Percentiles rank a stretch among this genome's conserved stretches.
Conservation (phyloP, 2,797 vertebrate genomes). For the Eospalax fontanierii region DNA sequence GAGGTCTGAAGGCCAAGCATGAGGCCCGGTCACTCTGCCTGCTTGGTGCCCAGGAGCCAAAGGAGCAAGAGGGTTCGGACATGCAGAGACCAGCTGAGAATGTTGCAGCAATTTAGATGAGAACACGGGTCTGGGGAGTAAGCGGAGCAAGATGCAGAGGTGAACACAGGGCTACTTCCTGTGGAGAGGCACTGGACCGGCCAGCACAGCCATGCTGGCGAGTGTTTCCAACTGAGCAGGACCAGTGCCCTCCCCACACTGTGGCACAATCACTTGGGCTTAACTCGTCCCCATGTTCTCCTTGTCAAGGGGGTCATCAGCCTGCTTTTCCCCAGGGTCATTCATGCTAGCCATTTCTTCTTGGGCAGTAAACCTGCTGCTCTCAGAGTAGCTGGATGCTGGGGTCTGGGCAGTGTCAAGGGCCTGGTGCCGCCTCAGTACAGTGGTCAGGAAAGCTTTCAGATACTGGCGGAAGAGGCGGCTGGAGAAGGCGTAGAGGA, state of each 20-base stretch:
- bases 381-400: slow-evolving; percentile 69
- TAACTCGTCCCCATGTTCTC: fast-evolving
- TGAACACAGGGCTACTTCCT: background rate
- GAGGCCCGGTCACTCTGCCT: background rate
- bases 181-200: background rate
- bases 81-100: background rate
- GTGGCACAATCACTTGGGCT: background rate
- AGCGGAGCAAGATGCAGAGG: background rate
- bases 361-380: slow-evolving; percentile 63
- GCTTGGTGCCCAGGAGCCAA: background rate
- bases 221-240: background rate
- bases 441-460: slow-evolving; percentile 72
- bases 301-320: background rate
- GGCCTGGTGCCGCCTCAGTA: background rate
- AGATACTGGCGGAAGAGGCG: slow-evolving; percentile 83
- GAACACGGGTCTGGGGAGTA: background rate
- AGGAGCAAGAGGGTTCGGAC: too few relatives aligned
- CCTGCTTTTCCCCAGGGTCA: slow-evolving; percentile 1
- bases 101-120: background rate
- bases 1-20: background rate
- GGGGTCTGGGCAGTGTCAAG: slow-evolving; percentile 77
- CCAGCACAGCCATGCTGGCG: background rate
- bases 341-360: slow-evolving; percentile 83
- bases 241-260: background rate
- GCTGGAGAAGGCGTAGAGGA: slow-evolving; percentile 89